These are phyloP conservation scores for Maniola jurtina DNA, from an alignment of 1,140 invertebrate species.

Conservation along the genomic window DNA sequence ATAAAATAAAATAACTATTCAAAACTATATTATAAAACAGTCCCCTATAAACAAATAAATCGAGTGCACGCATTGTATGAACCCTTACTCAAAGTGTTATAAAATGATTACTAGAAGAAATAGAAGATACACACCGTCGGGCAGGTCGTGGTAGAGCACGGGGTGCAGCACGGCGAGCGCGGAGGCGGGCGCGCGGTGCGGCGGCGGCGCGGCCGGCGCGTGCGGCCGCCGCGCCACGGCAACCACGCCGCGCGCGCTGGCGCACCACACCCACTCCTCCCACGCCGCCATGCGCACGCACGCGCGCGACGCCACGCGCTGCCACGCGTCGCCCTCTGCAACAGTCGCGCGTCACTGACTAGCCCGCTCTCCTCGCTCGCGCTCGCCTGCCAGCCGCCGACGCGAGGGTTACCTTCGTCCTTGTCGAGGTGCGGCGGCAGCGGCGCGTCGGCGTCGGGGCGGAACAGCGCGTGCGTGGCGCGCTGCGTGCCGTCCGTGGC, in stretches of 20 bases:
- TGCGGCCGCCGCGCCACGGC: slow-evolving; percentile 39
- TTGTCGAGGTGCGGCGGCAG: slow-evolving; percentile 17
- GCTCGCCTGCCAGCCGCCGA: no score
- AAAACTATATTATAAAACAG: no score
- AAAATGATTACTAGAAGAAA: no score
- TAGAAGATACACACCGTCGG: slow-evolving; percentile 16
- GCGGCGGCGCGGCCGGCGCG: slow-evolving; percentile 15
- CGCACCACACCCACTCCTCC: slow-evolving; percentile 59
- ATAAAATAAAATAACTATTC: no score
- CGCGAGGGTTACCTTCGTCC: slow-evolving; percentile 1
- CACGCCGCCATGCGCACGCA: slow-evolving; percentile 47
- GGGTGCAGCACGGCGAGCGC: slow-evolving; percentile 44
- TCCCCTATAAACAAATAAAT: no score
- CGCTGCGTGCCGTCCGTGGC: slow-evolving; percentile 39
- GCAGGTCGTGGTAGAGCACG: slow-evolving; percentile 27
- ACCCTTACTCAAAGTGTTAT: no score
- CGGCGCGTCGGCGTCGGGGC: slow-evolving; percentile 24
- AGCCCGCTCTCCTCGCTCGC: no score
- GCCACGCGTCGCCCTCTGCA: slow-evolving; percentile 28
- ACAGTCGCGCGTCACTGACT: no score
- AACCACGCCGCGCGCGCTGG: slow-evolving; percentile 36
- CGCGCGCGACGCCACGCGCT: slow-evolving; percentile 31
- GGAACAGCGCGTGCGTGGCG: slow-evolving; percentile 42
- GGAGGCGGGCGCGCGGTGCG: slow-evolving; percentile 32
- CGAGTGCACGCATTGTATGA: no score